Evolutionary conservation across 2,797 vertebrate genomes (phyloP).

Genomic region (Balearica regulorum): DNA sequence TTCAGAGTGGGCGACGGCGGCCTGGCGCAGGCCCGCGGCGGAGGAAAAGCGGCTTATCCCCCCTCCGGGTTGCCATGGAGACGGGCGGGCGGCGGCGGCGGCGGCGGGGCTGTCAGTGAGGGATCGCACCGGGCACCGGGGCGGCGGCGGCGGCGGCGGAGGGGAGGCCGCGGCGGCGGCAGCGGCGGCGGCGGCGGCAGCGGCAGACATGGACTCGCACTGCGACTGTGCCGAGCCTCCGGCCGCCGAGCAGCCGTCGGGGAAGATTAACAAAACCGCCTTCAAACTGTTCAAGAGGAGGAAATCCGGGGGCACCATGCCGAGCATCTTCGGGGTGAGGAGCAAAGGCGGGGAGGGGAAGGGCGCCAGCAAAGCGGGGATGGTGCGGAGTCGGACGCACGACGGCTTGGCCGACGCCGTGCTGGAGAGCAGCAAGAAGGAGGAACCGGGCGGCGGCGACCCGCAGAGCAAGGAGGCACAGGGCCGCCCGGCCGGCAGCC

Average conservation of each 20-base stretch:
- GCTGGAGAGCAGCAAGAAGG: constrained; percentile 73
- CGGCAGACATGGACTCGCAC: constrained; percentile 90
- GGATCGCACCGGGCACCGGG: constrained; percentile 67
- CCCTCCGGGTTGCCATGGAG: constrained; percentile 76
- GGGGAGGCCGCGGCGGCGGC: constrained; percentile 66
- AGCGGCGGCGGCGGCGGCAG: constrained; percentile 19
- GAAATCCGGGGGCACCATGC: constrained; percentile 87
- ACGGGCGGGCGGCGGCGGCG: constrained; percentile 71
- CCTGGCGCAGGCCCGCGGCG: constrained; percentile 82
- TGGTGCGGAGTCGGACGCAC: constrained; percentile 92
- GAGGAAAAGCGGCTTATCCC: constrained; percentile 88
- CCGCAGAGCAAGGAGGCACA: constrained; percentile 13
- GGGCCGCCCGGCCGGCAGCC: constrained; percentile 63
- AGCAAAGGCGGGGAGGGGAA: constrained; percentile 86
- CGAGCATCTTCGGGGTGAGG: constrained; percentile 93
- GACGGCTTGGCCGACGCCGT: constrained; percentile 89
- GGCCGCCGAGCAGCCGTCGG: constrained; percentile 87
- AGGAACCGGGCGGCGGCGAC: constrained; percentile 51
- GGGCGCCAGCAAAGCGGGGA: constrained; percentile 72
- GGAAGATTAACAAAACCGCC: constrained; percentile 95
- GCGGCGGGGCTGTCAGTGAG: constrained; percentile 73
- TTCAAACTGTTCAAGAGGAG: constrained; percentile 96
- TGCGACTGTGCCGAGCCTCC: constrained; percentile 83
- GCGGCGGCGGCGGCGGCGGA: constrained; percentile 44
- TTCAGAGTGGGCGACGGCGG: constrained; percentile 65